Conservation (phyloP, 2,797 vertebrate genomes). For the Cottoperca gobio region DNA sequence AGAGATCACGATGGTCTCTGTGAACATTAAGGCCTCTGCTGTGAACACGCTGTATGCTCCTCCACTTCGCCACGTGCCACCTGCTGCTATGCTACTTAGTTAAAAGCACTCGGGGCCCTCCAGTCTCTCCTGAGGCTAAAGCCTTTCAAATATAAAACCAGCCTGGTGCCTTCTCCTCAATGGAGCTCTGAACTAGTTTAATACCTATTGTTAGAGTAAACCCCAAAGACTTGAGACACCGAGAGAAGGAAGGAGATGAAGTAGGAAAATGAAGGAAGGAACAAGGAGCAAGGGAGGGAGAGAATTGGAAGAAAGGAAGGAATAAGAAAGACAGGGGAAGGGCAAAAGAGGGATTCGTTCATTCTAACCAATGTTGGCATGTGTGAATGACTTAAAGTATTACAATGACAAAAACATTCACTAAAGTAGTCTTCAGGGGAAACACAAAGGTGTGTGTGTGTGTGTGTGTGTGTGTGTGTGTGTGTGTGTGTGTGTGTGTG, state of each 20-base stretch:
- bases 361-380: conserved; percentile 15
- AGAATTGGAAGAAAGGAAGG: conserved; percentile 16
- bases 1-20: conserved; percentile 35
- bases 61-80: conserved; percentile 60
- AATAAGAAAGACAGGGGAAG: conserved; percentile 35
- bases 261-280: conserved; percentile 20
- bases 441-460: background rate
- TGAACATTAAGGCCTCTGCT: conserved; percentile 42
- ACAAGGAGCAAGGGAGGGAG: conserved; percentile 23
- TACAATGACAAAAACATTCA: background rate
- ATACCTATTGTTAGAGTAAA: conserved; percentile 82
- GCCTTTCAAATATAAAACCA: conserved; percentile 74
- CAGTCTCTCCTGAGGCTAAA: conserved; percentile 65
- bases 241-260: conserved; percentile 45
- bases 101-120: conserved; percentile 62
- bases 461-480: background rate
- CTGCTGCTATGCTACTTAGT: conserved; percentile 65
- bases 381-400: conserved; percentile 9
- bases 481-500: background rate
- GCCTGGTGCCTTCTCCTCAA: conserved; percentile 68
- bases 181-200: conserved; percentile 83
- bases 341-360: conserved; percentile 20
- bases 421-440: background rate
- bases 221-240: conserved; percentile 70
- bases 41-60: conserved; percentile 40